Conservation (phyloP, 2,797 vertebrate species). For the Onychomys arenicola region DNA sequence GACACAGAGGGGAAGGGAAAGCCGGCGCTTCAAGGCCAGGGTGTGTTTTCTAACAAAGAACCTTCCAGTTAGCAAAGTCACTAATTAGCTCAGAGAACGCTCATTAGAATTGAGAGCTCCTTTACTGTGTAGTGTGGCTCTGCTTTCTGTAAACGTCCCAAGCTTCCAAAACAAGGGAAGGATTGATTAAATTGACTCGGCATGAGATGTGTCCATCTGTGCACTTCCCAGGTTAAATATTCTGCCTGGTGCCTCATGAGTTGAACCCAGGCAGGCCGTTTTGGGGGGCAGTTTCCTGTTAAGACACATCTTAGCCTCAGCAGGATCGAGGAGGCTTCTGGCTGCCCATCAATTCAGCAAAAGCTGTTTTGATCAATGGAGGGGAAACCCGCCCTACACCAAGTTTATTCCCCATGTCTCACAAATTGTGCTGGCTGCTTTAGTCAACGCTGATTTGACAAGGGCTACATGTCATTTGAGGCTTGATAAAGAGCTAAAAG, state of each 20-base stretch:
- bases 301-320: not conserved
- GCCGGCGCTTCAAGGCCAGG: not conserved
- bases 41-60: slow-evolving; percentile 74
- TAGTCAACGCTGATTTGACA: slow-evolving; percentile 76
- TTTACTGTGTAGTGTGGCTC: not conserved
- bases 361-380: slow-evolving; percentile 75
- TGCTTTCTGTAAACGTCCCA: slow-evolving; percentile 44
- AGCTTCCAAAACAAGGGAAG: slow-evolving; percentile 73
- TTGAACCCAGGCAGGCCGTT: not conserved
- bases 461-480: slow-evolving; percentile 72
- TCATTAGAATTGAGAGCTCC: slow-evolving; percentile 33
- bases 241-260: not conserved
- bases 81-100: slow-evolving; percentile 42
- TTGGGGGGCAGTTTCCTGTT: not conserved
- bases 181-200: slow-evolving; percentile 78
- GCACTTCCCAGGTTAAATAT: not conserved
- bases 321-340: not conserved
- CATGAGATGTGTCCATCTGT: slow-evolving; percentile 15
- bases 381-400: slow-evolving; percentile 48
- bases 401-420: slow-evolving; percentile 76
- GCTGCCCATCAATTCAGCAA: not conserved
- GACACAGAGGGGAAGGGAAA: not conserved
- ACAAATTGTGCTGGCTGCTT: slow-evolving; percentile 68
- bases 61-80: slow-evolving; percentile 69
- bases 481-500: slow-evolving; percentile 81